phyloP scores from a whole-genome alignment of 2,113 vertebrate genomes.

The Hypanus sabinus region DNA sequence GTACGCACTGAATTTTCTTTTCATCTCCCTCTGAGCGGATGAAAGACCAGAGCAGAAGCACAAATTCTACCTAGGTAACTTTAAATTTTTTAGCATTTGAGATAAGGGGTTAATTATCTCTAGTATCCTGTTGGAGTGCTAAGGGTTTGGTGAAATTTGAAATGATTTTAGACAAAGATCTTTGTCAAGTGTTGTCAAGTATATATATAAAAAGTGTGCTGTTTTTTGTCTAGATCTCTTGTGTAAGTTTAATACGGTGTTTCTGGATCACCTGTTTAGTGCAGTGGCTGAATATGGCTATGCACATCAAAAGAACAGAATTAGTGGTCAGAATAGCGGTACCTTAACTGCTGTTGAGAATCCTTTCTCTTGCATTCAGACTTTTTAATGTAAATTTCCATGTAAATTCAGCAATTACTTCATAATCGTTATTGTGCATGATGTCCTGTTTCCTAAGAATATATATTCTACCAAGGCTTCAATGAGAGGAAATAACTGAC shows the following conservation, averaged over 20 bases:
- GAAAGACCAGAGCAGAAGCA: not conserved
- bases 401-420: not conserved
- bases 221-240: not conserved
- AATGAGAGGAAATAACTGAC: not conserved
- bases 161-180: not conserved
- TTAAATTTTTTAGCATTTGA: not conserved
- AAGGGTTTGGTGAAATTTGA: not conserved
- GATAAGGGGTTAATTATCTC: not conserved
- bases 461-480: not conserved
- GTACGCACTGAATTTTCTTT: not conserved
- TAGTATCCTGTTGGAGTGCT: not conserved
- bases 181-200: not conserved
- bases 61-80: not conserved
- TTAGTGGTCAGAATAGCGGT: not conserved
- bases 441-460: no score
- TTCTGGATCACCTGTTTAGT: not conserved
- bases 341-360: not conserved
- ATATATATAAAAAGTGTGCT: not conserved
- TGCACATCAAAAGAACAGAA: not conserved
- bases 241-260: not conserved
- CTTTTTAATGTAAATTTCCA: not conserved
- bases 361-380: not conserved
- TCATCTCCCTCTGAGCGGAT: not conserved
- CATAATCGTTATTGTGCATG: not conserved
- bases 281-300: not conserved